These are phyloP conservation scores for Sphaerodactylus townsendi DNA, from an alignment of 2,113 vertebrate species.

Conservation along the genomic window DNA sequence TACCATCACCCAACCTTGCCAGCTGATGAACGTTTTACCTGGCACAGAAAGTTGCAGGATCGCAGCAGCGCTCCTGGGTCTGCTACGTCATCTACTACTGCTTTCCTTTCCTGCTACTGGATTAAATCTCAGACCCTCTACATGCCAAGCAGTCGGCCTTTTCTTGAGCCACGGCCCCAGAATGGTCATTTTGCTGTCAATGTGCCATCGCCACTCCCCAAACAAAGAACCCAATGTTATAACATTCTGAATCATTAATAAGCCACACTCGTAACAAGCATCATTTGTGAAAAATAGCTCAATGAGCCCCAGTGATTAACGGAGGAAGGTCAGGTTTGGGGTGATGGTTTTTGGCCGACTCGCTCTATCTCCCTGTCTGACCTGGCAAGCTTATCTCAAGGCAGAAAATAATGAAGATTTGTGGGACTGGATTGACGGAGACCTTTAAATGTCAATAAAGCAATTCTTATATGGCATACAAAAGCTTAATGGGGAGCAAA, in stretches of 20 bases:
- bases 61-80: no score
- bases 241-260: background rate
- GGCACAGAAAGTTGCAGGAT: no score
- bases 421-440: constrained; percentile 44
- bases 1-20: no score
- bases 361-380: background rate
- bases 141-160: no score
- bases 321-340: background rate
- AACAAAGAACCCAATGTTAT: background rate
- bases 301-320: background rate
- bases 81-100: no score
- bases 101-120: no score
- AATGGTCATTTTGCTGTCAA: background rate
- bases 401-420: constrained; percentile 45
- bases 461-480: constrained; percentile 53
- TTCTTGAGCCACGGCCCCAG: no score
- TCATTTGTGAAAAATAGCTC: background rate
- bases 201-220: no score
- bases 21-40: no score
- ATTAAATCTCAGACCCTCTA: no score
- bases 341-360: background rate
- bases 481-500: constrained; percentile 43
- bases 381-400: constrained; percentile 15
- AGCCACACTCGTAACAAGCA: background rate
- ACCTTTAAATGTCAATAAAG: constrained; percentile 73